A percentile compares a stretch with the other conserved stretches of the same genome.
phyloP scores from a whole-genome alignment of 2,888 invertebrate genomes.

The Sericinus montela region DNA sequence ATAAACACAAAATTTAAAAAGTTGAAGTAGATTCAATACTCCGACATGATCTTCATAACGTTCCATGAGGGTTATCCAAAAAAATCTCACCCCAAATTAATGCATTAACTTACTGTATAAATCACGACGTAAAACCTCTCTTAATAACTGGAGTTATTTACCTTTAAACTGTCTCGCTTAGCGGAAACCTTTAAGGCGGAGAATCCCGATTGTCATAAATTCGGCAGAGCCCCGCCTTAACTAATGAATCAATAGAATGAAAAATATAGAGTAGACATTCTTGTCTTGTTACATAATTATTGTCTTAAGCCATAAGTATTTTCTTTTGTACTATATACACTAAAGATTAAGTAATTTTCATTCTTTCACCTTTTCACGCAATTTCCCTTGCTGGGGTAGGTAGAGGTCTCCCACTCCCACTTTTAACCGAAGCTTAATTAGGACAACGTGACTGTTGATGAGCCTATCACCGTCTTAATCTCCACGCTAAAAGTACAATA shows the following conservation, averaged over 20 bases:
- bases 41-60: neutral
- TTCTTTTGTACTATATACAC: too few species aligned
- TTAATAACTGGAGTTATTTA: constrained; percentile 50
- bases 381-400: too few species aligned
- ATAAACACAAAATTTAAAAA: neutral
- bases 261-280: constrained; percentile 32
- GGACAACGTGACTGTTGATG: too few species aligned
- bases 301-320: too few species aligned
- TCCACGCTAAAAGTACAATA: too few species aligned
- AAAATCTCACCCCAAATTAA: constrained; percentile 8
- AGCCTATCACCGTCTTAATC: too few species aligned
- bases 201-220: constrained; percentile 52
- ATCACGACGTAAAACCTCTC: constrained; percentile 37
- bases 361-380: too few species aligned
- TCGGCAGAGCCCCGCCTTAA: constrained; percentile 37
- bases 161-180: constrained; percentile 37
- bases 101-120: constrained; percentile 27
- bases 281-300: neutral
- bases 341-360: too few species aligned
- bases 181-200: constrained; percentile 32
- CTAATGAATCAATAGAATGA: constrained; percentile 31
- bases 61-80: constrained; percentile 10
- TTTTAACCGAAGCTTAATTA: too few species aligned
- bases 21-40: neutral
- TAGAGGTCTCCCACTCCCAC: too few species aligned